Conservation (phyloP, 1,140 invertebrate species). For the Cydia splendana region DNA sequence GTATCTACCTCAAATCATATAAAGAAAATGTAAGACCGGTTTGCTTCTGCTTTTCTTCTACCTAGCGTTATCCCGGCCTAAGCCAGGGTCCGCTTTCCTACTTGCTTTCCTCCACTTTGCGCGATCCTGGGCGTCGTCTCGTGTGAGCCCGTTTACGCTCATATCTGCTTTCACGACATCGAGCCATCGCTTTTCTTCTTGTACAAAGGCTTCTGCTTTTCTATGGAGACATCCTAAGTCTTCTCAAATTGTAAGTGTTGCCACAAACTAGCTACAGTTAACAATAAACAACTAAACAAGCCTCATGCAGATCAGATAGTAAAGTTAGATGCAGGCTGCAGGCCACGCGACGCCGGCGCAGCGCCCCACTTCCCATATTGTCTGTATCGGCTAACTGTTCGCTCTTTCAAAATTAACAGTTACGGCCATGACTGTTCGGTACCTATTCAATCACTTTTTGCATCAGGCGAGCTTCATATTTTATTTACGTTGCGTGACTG, state of each 20-base stretch:
- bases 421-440: slow-evolving; percentile 13
- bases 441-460: slow-evolving; percentile 12
- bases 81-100: no score
- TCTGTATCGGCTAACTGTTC: slow-evolving; percentile 23
- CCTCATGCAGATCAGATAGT: not conserved
- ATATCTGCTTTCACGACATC: no score
- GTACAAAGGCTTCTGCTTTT: no score
- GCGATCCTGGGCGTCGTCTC: no score
- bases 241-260: not conserved
- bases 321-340: slow-evolving; percentile 39
- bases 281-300: not conserved
- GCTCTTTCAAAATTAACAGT: slow-evolving; percentile 31
- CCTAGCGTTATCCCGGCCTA: no score
- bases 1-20: no score
- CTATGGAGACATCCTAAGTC: not conserved
- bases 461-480: slow-evolving; percentile 1
- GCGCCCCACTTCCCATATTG: slow-evolving; percentile 34
- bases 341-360: slow-evolving; percentile 22
- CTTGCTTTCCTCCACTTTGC: no score
- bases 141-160: no score
- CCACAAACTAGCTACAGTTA: not conserved
- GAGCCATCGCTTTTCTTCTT: no score
- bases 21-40: no score
- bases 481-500: not conserved
- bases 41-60: no score